A percentile compares a stretch with the other conserved stretches of the same genome.
phyloP scores from a whole-genome alignment of 2,888 invertebrate genomes.

The Troides aeacus region DNA sequence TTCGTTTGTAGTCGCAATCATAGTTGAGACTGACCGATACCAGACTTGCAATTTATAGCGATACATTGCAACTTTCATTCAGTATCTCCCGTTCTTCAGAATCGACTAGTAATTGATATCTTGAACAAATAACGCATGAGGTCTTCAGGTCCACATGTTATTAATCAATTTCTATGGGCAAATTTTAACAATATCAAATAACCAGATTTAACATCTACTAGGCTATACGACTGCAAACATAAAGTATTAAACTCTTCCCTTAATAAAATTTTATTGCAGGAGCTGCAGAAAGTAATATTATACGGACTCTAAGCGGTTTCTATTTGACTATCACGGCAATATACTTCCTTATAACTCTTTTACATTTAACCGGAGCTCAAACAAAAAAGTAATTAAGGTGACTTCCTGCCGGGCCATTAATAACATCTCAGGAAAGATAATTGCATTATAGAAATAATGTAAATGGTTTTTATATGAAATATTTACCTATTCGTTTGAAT shows the following conservation, averaged over 20 bases:
- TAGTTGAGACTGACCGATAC: too few relatives aligned
- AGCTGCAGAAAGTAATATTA: constrained; percentile 18
- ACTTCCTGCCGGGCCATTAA: constrained; percentile 52
- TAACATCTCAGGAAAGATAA: constrained; percentile 39
- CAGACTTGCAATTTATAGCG: too few relatives aligned
- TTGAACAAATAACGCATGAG: too few relatives aligned
- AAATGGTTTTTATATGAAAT: neutral
- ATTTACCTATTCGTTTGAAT: neutral
- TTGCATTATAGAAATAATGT: neutral
- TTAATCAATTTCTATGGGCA: neutral
- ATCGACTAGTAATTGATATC: too few relatives aligned
- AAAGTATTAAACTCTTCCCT: constrained; percentile 4
- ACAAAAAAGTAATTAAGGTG: constrained; percentile 63
- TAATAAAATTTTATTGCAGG: constrained; percentile 1
- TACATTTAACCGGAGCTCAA: constrained; percentile 50
- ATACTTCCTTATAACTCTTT: constrained; percentile 45
- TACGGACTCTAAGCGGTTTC: constrained; percentile 37
- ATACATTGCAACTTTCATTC: too few relatives aligned
- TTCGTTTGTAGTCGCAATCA: too few relatives aligned
- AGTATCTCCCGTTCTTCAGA: too few relatives aligned
- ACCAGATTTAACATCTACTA: neutral
- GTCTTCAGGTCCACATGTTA: neutral
- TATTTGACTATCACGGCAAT: constrained; percentile 45
- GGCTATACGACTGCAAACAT: neutral
- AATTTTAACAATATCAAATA: neutral